Conservation (phyloP, 2,113 vertebrate species). For the Oryzias woworae region DNA sequence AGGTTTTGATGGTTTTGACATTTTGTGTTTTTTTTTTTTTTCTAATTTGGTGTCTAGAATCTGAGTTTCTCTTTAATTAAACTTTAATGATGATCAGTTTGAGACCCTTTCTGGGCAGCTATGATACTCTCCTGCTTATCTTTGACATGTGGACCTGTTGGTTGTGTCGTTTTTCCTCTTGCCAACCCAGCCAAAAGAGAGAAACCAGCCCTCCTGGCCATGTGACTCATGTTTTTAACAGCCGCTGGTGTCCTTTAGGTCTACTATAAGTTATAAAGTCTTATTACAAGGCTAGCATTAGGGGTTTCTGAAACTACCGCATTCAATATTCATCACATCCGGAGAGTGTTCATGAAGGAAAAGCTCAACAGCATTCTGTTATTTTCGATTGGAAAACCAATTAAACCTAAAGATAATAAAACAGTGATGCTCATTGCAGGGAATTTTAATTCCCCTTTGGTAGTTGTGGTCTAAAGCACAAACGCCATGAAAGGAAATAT, state of each 20-base stretch:
- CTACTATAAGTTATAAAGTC: neutral
- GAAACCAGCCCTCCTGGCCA: neutral
- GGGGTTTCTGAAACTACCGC: neutral
- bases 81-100: constrained; percentile 40
- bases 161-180: constrained; percentile 41
- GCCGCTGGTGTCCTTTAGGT: neutral
- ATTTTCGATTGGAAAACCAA: neutral
- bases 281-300: constrained; percentile 18
- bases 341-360: neutral
- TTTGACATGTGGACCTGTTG: constrained; percentile 44
- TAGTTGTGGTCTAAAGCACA: constrained; percentile 7
- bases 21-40: constrained; percentile 35
- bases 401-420: neutral
- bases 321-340: constrained; percentile 4
- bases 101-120: constrained; percentile 15
- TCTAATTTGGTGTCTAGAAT: constrained; percentile 44
- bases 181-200: constrained; percentile 6
- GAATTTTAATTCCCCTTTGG: constrained; percentile 1
- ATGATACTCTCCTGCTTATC: constrained; percentile 34
- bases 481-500: constrained; percentile 6
- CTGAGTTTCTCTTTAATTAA: constrained; percentile 35
- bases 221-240: constrained; percentile 5
- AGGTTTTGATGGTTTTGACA: constrained; percentile 19
- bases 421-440: neutral
- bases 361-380: neutral